Conservation (phyloP, 2,797 vertebrate species). For the Hoplostethus atlanticus region DNA sequence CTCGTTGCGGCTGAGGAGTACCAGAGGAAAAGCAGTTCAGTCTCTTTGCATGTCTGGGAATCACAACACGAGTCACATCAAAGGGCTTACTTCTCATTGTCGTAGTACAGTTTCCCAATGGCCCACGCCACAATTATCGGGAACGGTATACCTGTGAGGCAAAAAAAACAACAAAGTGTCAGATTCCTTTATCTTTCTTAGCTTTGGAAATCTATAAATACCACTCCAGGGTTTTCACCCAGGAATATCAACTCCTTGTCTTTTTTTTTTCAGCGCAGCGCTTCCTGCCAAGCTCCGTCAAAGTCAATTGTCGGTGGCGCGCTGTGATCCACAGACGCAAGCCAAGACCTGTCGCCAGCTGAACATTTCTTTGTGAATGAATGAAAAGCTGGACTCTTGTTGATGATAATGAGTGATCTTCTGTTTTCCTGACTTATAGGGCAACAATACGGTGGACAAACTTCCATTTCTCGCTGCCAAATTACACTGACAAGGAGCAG, state of each 20-base stretch:
- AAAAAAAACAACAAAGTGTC: conserved; percentile 21
- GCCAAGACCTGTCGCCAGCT: conserved; percentile 51
- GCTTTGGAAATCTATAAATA: conserved; percentile 41
- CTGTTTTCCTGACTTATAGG: conserved; percentile 35
- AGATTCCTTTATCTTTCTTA: conserved; percentile 41
- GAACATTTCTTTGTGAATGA: conserved; percentile 44
- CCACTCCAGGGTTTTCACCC: conserved; percentile 45
- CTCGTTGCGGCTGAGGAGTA: not conserved
- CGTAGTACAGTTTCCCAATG: conserved; percentile 96
- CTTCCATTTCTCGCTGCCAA: conserved; percentile 40
- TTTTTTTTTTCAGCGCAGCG: conserved; percentile 11
- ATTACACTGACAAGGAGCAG: conserved; percentile 22
- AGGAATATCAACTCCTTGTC: conserved; percentile 36
- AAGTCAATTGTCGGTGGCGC: conserved; percentile 29
- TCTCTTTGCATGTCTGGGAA: conserved; percentile 8
- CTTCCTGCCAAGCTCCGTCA: conserved; percentile 67
- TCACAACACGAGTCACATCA: conserved; percentile 15
- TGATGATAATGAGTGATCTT: conserved; percentile 55
- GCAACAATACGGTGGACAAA: conserved; percentile 45
- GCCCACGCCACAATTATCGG: conserved; percentile 97
- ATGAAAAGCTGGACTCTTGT: conserved; percentile 34
- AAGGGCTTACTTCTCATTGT: conserved; percentile 95
- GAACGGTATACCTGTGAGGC: conserved; percentile 92
- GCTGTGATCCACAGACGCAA: conserved; percentile 39
- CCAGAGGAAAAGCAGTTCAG: not conserved